These are phyloP conservation scores for Noctua janthe DNA, from an alignment of 2,888 invertebrate genomes.

Conservation along the genomic window DNA sequence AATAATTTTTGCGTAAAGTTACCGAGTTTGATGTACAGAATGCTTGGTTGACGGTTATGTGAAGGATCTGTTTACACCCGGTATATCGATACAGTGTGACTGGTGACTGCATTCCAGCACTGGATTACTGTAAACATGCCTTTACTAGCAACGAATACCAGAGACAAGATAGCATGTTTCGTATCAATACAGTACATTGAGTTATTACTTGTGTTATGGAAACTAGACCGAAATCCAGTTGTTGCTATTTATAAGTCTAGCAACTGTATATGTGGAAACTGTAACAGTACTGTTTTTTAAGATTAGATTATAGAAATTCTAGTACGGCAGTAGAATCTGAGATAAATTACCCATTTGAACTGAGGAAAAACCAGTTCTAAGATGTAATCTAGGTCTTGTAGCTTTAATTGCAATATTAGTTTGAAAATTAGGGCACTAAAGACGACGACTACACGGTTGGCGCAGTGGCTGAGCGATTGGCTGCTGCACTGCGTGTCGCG, in stretches of 20 bases:
- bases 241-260: conserved; percentile 27
- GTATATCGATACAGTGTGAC: background rate
- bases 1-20: too few relatives aligned
- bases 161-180: conserved; percentile 48
- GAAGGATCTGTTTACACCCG: too few relatives aligned
- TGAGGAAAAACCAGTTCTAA: background rate
- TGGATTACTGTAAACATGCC: background rate
- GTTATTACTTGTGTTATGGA: conserved; percentile 34
- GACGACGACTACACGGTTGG: too few relatives aligned
- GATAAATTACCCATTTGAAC: background rate
- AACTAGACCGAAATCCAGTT: conserved; percentile 51
- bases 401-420: background rate
- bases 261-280: conserved; percentile 20
- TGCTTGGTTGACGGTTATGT: too few relatives aligned
- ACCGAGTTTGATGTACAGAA: too few relatives aligned
- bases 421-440: background rate
- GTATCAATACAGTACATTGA: conserved; percentile 55
- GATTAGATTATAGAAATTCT: conserved; percentile 5
- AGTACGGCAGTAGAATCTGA: background rate
- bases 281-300: background rate
- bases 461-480: too few relatives aligned
- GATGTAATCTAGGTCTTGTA: conserved; percentile 5
- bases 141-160: conserved; percentile 23
- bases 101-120: background rate
- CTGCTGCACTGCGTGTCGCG: too few relatives aligned